phyloP scores from a whole-genome alignment of 1,140 invertebrate species.

The Scaptomyza graminum region DNA sequence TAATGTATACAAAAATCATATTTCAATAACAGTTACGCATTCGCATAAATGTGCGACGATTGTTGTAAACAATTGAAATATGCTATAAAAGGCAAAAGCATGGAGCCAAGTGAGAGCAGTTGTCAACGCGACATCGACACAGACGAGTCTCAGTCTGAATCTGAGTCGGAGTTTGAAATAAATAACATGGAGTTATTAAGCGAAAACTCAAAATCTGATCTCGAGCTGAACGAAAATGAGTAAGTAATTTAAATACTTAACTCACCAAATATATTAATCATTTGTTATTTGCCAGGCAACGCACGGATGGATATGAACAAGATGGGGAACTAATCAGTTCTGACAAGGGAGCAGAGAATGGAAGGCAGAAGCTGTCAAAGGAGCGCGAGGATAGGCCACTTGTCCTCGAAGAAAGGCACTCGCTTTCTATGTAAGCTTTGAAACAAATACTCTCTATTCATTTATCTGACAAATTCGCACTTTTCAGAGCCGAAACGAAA shows the following conservation, averaged over 20 bases:
- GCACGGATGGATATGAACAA: not conserved
- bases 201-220: not conserved
- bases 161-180: slow-evolving; percentile 6
- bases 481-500: slow-evolving; percentile 64
- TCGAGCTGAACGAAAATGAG: slow-evolving; percentile 2
- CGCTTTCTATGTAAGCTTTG: slow-evolving; percentile 53
- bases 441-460: not conserved
- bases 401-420: slow-evolving; percentile 55
- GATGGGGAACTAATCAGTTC: not conserved
- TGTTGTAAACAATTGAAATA: slow-evolving; percentile 32
- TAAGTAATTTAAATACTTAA: slow-evolving; percentile 30
- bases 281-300: not conserved
- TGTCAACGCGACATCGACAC: slow-evolving; percentile 48
- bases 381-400: slow-evolving; percentile 42
- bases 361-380: not conserved
- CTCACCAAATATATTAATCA: not conserved
- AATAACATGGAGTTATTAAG: not conserved
- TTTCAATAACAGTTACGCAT: not conserved
- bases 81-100: slow-evolving; percentile 27
- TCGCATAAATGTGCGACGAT: not conserved
- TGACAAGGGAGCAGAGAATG: not conserved
- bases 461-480: not conserved
- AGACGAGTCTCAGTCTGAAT: slow-evolving; percentile 27
- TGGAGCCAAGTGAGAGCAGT: slow-evolving; percentile 32
- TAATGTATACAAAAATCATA: slow-evolving; percentile 11